A percentile compares a stretch with the other conserved stretches of the same genome.
phyloP scores from a whole-genome alignment of 2,113 vertebrate species.

The Nothobranchius kuhntae region DNA sequence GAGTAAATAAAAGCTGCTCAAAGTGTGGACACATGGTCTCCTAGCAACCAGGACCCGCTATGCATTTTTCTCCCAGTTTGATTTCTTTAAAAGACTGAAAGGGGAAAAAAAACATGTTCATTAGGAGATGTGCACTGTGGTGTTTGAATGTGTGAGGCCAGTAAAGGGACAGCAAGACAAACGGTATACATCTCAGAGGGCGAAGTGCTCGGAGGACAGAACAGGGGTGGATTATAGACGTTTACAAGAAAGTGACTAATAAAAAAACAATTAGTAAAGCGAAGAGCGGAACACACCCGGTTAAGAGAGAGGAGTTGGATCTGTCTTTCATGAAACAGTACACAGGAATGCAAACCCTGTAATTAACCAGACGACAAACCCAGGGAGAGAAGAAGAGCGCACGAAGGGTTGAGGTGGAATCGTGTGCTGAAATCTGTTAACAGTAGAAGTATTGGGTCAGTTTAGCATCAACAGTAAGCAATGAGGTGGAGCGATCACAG shows the following conservation, averaged over 20 bases:
- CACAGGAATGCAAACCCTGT: constrained; percentile 50
- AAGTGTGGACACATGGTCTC: constrained; percentile 62
- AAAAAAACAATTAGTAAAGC: constrained; percentile 3
- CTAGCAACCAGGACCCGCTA: constrained; percentile 69
- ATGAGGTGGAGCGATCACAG: not conserved
- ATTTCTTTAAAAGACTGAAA: constrained; percentile 58
- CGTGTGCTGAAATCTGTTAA: not conserved
- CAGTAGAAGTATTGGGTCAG: not conserved
- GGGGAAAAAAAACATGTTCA: constrained; percentile 55
- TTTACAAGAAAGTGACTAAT: constrained; percentile 9
- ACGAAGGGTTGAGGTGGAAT: constrained; percentile 3
- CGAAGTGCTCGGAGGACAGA: not conserved
- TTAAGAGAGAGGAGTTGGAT: constrained; percentile 39
- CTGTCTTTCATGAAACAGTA: constrained; percentile 48
- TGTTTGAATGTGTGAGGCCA: constrained; percentile 26
- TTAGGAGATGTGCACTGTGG: constrained; percentile 38
- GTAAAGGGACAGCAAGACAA: constrained; percentile 37
- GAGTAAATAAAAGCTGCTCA: constrained; percentile 62
- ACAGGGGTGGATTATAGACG: not conserved
- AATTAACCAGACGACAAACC: constrained; percentile 39
- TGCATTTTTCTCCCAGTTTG: constrained; percentile 56
- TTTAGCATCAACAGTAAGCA: not conserved
- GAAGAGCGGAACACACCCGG: constrained; percentile 43
- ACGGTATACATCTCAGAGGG: constrained; percentile 13
- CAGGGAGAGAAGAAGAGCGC: constrained; percentile 6